These are phyloP conservation scores for Prunella fulvescens DNA, from an alignment of 2,113 vertebrate genomes.

Conservation along the genomic window DNA sequence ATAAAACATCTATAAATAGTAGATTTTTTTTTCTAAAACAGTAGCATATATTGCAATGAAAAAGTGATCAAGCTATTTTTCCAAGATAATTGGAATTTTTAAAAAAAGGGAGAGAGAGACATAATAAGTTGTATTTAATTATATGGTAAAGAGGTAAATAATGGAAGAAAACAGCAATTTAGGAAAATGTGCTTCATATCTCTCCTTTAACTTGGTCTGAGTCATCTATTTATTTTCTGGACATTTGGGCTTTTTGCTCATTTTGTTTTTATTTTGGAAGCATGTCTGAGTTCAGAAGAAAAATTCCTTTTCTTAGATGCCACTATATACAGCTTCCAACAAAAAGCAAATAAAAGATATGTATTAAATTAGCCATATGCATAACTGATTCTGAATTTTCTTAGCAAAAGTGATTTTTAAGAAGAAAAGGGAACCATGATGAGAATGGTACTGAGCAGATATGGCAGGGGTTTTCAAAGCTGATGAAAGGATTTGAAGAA, in stretches of 20 bases:
- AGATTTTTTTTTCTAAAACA: not conserved
- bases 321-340: accelerated
- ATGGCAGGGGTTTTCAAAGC: not conserved
- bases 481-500: not conserved
- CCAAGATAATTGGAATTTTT: not conserved
- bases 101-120: not conserved
- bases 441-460: not conserved
- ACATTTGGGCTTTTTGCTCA: not conserved
- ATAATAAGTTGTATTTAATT: not conserved
- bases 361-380: not conserved
- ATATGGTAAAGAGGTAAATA: not conserved
- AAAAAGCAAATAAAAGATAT: not conserved
- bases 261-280: not conserved
- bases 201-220: not conserved
- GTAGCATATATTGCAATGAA: not conserved
- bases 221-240: not conserved
- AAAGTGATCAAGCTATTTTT: not conserved
- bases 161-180: not conserved
- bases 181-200: not conserved
- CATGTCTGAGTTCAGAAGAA: not conserved
- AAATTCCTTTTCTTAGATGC: not conserved
- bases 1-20: not conserved
- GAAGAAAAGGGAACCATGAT: not conserved
- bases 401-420: not conserved
- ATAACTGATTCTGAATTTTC: not conserved